Base-by-base conservation (phyloP, 2,888 invertebrate species). In the Slavum lentiscoides region DNA sequence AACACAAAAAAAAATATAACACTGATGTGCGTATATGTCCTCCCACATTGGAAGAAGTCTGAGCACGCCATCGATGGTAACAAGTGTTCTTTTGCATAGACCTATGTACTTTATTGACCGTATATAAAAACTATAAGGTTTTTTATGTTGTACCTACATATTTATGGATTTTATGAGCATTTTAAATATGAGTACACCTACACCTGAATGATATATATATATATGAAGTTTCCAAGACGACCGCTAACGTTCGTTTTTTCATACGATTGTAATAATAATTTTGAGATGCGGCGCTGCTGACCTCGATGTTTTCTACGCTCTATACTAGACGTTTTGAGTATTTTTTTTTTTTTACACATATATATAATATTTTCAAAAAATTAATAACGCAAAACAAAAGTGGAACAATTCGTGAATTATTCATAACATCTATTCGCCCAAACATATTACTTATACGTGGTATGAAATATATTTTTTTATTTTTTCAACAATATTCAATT, bases 391-490 rank as follows among this genome's bases (percentile, higher is more conserved):
- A 7, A 19, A 9, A 43, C 66, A 74, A 72, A 75, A 75, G 58
- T 75, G 66, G 74, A 58, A 66, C 66, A 23, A 66, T 75, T 66
- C 39, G 39, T 66, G 74, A 74, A 75, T 75, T 75, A 75, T 75
- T 75, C 66, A 75, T 75, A 66, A 43, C 53, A 43, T 43, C 6
- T 5, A 43, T 43, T 43, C 9, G 4, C 43, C 7, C 43, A 43
- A 43, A 43, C 7, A 43, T 9, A 43, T 9, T 9, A 43, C n/a
- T 7, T 9, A 43, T 30, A 43, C 39, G 39, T 39, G 39, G 39
- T 39, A 7, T 39, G n/a, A n/a, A n/a, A n/a, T n/a, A n/a, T n/a
- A n/a, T n/a, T n/a, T n/a, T n/a, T 30, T 30, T 30, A 30, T 4
- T 2, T 30, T 30, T 30, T 30, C 1, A 30, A 30, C 30, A 30